Percentiles rank a stretch among this genome's conserved stretches.
Conservation (phyloP, 2,888 invertebrate genomes). For the Ferrisia virgata region DNA sequence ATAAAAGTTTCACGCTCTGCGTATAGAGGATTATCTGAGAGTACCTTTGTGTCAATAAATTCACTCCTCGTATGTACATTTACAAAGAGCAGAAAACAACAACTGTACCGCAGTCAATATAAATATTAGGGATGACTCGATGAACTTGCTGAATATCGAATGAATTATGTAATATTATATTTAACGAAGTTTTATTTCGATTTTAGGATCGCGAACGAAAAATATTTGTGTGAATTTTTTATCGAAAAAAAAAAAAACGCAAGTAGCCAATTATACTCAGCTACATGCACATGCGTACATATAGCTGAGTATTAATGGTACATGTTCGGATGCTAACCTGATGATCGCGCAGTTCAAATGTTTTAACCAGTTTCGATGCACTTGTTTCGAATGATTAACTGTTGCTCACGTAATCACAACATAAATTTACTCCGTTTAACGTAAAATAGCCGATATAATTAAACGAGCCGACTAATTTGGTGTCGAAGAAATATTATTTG, state of each 20-base stretch:
- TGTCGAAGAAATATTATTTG: conserved; percentile 25
- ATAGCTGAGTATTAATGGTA: not conserved
- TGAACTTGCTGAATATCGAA: not conserved
- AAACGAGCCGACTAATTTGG: conserved; percentile 9
- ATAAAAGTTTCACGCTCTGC: conserved; percentile 5
- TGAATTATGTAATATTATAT: not conserved
- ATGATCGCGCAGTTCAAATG: not conserved
- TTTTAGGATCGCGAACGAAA: not conserved
- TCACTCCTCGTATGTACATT: not conserved
- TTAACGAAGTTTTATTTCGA: not conserved
- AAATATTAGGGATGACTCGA: not conserved
- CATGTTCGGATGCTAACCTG: not conserved
- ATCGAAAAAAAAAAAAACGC: no score
- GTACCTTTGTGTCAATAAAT: conserved; percentile 32
- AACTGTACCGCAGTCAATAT: not conserved
- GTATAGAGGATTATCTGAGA: not conserved
- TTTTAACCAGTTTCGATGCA: not conserved
- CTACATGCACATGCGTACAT: not conserved
- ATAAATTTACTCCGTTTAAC: conserved; percentile 19
- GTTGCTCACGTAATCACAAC: conserved; percentile 10
- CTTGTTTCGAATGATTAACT: not conserved
- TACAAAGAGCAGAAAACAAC: not conserved
- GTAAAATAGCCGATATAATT: conserved; percentile 13
- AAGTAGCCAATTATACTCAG: no score
- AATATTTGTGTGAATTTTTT: not conserved